Evolutionary conservation across 2,888 invertebrate genomes (phyloP).

Genomic region (Zeuzera pyrina): DNA sequence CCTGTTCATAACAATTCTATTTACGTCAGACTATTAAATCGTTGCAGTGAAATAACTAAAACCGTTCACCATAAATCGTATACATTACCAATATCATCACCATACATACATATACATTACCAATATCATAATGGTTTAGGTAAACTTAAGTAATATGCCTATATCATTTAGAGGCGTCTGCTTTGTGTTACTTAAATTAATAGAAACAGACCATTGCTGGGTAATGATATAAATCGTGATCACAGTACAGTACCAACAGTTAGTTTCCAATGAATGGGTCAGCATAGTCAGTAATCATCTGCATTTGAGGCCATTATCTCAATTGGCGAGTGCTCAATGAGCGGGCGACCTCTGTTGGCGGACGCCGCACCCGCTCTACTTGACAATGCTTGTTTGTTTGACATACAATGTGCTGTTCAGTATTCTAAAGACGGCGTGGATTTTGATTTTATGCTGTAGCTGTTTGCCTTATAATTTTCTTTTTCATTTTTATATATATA

Average conservation of each 20-base stretch:
- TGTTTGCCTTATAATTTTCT: too few relatives aligned
- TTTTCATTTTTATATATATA: too few relatives aligned
- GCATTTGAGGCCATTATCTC: constrained; percentile 68
- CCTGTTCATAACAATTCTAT: too few relatives aligned
- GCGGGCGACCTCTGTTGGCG: constrained; percentile 49
- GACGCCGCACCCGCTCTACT: constrained; percentile 55
- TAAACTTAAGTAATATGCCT: too few relatives aligned
- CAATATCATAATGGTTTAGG: too few relatives aligned
- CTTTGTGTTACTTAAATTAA: constrained; percentile 48
- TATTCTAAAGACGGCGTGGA: background rate
- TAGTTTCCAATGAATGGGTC: constrained; percentile 63
- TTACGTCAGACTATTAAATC: too few relatives aligned
- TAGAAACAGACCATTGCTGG: constrained; percentile 26
- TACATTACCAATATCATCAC: too few relatives aligned
- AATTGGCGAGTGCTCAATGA: constrained; percentile 66
- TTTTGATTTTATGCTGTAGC: too few relatives aligned
- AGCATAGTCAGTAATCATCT: constrained; percentile 69
- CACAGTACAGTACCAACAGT: constrained; percentile 38
- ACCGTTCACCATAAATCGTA: too few relatives aligned
- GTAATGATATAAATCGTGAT: constrained; percentile 46
- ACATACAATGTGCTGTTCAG: constrained; percentile 52
- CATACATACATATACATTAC: too few relatives aligned
- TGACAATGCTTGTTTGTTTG: constrained; percentile 50
- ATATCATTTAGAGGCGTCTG: too few relatives aligned
- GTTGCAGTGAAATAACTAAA: too few relatives aligned